Conservation (phyloP, 1,140 invertebrate species). For the Thalassaphorura encarpata region DNA sequence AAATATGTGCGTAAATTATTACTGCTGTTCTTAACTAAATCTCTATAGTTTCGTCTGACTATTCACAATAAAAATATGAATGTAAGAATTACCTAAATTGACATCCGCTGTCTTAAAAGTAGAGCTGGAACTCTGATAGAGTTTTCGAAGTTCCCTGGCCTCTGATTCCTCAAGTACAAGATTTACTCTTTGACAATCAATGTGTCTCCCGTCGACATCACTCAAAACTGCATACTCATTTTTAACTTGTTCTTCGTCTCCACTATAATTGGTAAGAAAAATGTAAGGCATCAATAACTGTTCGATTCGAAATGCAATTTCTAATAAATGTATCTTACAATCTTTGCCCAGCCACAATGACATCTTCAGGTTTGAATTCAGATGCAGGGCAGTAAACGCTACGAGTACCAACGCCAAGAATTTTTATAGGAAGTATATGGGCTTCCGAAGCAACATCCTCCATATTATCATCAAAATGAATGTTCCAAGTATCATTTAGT, state of each 20-base stretch:
- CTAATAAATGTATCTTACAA: not conserved
- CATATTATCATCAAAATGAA: conserved; percentile 1
- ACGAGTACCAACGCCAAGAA: not conserved
- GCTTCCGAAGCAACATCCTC: conserved; percentile 3
- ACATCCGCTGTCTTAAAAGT: conserved; percentile 18
- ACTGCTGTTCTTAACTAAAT: no score
- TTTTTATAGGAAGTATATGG: conserved; percentile 2
- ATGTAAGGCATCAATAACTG: not conserved
- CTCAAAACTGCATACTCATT: conserved; percentile 23
- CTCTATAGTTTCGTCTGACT: no score
- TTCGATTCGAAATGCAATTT: not conserved
- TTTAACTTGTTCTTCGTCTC: not conserved
- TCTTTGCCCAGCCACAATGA: not conserved
- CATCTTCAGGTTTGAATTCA: not conserved
- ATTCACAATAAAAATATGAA: no score
- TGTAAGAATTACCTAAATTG: conserved; percentile 14
- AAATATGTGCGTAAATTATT: no score
- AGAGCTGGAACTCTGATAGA: not conserved
- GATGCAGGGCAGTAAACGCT: not conserved
- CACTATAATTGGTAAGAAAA: no score
- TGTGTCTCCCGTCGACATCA: not conserved
- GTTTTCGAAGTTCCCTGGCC: conserved; percentile 20
- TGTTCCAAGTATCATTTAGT: conserved; percentile 1
- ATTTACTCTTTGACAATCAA: conserved; percentile 22
- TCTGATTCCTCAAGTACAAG: conserved; percentile 21